These are phyloP conservation scores for Drosophila hydei DNA, from an alignment of 1,140 invertebrate genomes.

Conservation along the genomic window DNA sequence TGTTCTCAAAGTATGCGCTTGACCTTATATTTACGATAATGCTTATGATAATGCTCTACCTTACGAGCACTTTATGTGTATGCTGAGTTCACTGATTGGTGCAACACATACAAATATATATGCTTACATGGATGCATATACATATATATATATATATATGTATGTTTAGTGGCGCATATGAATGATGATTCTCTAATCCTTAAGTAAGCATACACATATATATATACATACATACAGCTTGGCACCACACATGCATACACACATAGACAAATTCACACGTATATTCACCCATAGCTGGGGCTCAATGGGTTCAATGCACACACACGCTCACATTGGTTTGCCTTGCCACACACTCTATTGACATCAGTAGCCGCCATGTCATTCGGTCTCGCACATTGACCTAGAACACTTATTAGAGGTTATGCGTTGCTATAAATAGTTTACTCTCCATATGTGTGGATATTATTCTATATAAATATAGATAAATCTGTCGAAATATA, in stretches of 20 bases:
- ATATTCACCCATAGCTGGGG: background rate
- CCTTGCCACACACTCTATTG: slow-evolving; percentile 39
- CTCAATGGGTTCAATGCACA: slow-evolving; percentile 1
- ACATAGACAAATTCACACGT: background rate
- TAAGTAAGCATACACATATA: too few relatives aligned
- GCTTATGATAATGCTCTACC: too few relatives aligned
- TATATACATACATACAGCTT: too few relatives aligned
- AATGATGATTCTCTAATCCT: too few relatives aligned
- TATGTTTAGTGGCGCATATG: too few relatives aligned
- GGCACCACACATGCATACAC: background rate
- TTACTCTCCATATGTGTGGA: slow-evolving; percentile 17
- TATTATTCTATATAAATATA: slow-evolving; percentile 26
- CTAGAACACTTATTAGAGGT: slow-evolving; percentile 76
- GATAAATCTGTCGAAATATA: slow-evolving; percentile 24
- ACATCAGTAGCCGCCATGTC: slow-evolving; percentile 66
- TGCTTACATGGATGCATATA: too few relatives aligned
- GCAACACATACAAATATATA: too few relatives aligned
- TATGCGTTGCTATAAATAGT: slow-evolving; percentile 63
- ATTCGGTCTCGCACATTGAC: slow-evolving; percentile 59
- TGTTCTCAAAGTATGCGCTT: too few relatives aligned
- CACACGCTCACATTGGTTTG: slow-evolving; percentile 7
- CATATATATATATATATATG: too few relatives aligned
- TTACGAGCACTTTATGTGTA: too few relatives aligned
- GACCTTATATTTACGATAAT: background rate
- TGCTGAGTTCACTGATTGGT: too few relatives aligned